Evolutionary conservation across 53 echinoderm and acorn worm species (phyloP).

Genomic region (Arbacia lixula): DNA sequence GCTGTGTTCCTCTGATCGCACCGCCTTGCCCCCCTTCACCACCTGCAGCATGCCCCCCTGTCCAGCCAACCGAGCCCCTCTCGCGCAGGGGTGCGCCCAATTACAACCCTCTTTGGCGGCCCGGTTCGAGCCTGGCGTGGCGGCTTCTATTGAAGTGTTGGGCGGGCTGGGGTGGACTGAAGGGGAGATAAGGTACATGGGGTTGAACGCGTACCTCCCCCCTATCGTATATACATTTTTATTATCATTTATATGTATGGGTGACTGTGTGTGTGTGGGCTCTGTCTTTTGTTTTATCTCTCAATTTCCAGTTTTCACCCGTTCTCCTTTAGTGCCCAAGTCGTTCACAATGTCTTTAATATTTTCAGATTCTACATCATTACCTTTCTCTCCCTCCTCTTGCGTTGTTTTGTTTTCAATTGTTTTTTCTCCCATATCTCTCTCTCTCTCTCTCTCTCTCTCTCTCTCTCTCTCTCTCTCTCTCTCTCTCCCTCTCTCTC

Average conservation of each 20-base stretch:
- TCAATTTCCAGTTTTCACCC: not conserved
- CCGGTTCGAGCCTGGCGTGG: slow-evolving; percentile 5
- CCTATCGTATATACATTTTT: not conserved
- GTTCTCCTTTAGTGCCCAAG: not conserved
- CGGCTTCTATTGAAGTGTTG: slow-evolving; percentile 28
- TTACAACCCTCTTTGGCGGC: slow-evolving; percentile 16
- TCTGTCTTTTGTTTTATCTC: too few relatives aligned
- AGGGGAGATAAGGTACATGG: too few relatives aligned
- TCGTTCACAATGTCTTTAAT: too few relatives aligned
- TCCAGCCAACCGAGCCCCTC: not conserved
- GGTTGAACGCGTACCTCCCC: too few relatives aligned
- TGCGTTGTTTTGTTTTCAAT: not conserved
- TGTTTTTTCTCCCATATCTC: not conserved
- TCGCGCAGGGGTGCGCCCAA: slow-evolving; percentile 8
- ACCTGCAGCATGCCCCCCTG: slow-evolving; percentile 15
- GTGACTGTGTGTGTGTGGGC: too few relatives aligned
- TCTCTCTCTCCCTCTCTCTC: not conserved
- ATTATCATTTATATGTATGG: too few relatives aligned
- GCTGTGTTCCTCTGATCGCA: slow-evolving; percentile 19
- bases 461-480: not conserved
- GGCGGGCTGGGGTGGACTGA: not conserved
- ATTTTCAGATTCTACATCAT: too few relatives aligned
- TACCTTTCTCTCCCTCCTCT: not conserved
- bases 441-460: not conserved
- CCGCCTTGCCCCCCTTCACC: slow-evolving; percentile 11